These are phyloP conservation scores for Cheilosia vernalis DNA, from an alignment of 2,888 invertebrate species.

Conservation along the genomic window DNA sequence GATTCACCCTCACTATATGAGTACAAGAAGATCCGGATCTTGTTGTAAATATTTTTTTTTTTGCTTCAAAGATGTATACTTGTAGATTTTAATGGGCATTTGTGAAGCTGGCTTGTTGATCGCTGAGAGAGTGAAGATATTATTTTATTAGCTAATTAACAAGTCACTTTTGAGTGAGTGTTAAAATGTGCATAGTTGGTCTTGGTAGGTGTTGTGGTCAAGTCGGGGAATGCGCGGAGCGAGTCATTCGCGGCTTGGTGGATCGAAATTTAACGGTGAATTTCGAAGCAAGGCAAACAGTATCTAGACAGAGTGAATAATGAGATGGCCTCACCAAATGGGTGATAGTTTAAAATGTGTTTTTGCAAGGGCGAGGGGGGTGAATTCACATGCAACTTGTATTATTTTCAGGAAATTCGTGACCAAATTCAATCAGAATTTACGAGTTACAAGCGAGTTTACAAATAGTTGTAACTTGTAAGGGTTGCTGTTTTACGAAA, in stretches of 20 bases:
- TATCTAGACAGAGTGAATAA: neutral
- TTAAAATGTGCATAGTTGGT: neutral
- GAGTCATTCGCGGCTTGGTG: neutral
- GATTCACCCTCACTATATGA: neutral
- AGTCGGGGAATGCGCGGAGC: neutral
- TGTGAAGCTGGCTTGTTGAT: neutral
- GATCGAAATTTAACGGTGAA: constrained; percentile 1
- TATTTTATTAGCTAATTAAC: constrained; percentile 3
- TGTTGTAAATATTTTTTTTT: neutral
- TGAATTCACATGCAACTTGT: too few relatives aligned
- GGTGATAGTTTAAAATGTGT: too few relatives aligned
- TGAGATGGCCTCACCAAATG: too few relatives aligned
- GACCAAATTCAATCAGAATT: too few relatives aligned
- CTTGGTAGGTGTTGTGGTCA: neutral
- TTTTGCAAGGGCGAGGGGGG: too few relatives aligned
- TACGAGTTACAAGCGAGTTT: too few relatives aligned
- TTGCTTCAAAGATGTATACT: neutral
- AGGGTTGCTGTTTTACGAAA: too few relatives aligned
- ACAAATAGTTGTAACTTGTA: too few relatives aligned
- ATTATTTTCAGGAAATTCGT: too few relatives aligned
- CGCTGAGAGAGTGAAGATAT: neutral
- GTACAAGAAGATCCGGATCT: neutral
- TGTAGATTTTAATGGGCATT: neutral
- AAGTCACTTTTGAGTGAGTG: constrained; percentile 4
- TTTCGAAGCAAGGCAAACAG: neutral